These are phyloP conservation scores for Heliothis peltigera DNA, from an alignment of 2,888 invertebrate genomes.

Conservation along the genomic window DNA sequence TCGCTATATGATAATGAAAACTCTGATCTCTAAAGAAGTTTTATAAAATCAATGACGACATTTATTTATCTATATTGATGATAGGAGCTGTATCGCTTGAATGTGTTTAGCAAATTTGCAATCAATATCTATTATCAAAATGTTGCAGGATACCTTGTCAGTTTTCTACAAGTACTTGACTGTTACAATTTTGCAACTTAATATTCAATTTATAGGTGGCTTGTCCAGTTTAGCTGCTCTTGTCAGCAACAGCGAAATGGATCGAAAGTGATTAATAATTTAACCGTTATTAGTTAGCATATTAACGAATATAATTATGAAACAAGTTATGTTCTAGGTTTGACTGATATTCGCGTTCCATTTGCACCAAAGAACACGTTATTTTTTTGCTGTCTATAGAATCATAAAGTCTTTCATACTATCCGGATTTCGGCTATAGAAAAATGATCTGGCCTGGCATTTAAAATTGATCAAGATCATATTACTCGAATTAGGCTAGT, in stretches of 20 bases:
- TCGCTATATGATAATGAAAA: too few relatives aligned
- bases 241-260: conserved; percentile 41
- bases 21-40: too few relatives aligned
- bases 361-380: not conserved
- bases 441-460: conserved; percentile 29
- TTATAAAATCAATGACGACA: too few relatives aligned
- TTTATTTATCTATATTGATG: not conserved
- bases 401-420: conserved; percentile 14
- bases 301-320: conserved; percentile 25
- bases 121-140: conserved; percentile 12
- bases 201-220: conserved; percentile 23
- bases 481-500: conserved; percentile 5
- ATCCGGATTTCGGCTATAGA: conserved; percentile 19
- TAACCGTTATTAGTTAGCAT: conserved; percentile 36
- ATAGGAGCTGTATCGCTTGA: not conserved
- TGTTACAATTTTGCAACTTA: conserved; percentile 31
- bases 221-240: conserved; percentile 29
- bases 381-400: conserved; percentile 3
- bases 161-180: conserved; percentile 11
- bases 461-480: conserved; percentile 30
- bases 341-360: conserved; percentile 12
- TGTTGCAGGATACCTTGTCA: conserved; percentile 7
- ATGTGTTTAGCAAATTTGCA: not conserved
- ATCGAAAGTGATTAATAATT: conserved; percentile 58
- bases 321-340: conserved; percentile 33